A percentile compares a stretch with the other conserved stretches of the same genome.
These are phyloP conservation scores for Ellobius talpinus DNA, from an alignment of 2,113 vertebrate genomes.

Conservation along the genomic window DNA sequence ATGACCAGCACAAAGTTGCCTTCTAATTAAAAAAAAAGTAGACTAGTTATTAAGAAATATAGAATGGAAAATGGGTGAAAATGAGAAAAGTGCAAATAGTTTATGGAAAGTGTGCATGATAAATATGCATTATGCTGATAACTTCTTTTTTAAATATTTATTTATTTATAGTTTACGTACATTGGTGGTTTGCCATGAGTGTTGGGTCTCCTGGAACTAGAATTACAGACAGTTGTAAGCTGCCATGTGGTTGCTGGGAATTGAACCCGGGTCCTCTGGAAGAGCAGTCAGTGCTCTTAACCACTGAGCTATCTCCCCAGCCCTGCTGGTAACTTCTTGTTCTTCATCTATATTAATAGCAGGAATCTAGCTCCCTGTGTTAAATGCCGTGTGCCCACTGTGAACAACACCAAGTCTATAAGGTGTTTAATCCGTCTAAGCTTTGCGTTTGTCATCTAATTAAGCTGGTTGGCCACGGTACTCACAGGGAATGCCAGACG, in stretches of 20 bases:
- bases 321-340: background rate
- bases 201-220: no score
- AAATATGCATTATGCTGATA: background rate
- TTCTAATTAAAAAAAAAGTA: background rate
- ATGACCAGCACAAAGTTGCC: background rate
- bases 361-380: background rate
- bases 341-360: background rate
- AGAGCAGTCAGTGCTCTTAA: no score
- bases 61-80: background rate
- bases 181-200: no score
- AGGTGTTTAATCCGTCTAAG: background rate
- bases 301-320: no score
- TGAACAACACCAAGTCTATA: background rate
- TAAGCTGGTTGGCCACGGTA: background rate
- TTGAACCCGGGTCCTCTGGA: no score
- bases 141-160: no score
- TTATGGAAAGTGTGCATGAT: background rate
- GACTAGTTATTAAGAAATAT: background rate
- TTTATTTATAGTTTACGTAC: no score
- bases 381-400: background rate
- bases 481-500: background rate
- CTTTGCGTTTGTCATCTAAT: background rate
- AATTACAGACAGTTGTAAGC: no score
- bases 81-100: background rate
- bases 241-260: no score